Base-by-base conservation (phyloP, 2,797 vertebrate genomes). In the Gallinago nigripennis region DNA sequence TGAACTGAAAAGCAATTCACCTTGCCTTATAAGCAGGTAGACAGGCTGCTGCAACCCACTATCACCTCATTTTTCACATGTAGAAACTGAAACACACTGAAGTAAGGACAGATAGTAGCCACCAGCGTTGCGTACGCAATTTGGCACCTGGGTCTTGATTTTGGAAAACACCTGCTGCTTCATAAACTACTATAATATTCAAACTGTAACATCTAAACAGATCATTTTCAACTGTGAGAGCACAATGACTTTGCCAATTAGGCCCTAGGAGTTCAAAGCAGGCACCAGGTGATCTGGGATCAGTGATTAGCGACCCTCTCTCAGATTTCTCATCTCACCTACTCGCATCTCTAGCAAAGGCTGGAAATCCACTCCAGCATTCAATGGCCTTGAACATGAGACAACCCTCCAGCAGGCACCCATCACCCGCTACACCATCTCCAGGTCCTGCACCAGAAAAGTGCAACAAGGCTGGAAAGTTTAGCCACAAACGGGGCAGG, bases 71-170 rank as follows among this genome's bases (percentile, higher is more conserved):
- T 50, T 86, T 58, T 58, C 14, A 21, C 46, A 16, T 2, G 20
- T 28, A 30, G 54, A 69, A 91, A 43, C 24, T 19, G 31, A 80
- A 82, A 69, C 31, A 39, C 21, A 13, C 20, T 6, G 23, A 73
- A 79, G 48, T n/a, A 51, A 73, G 43, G 35, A 31, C 24, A 58
- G 37, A 45, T 4, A 43, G 39, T 39, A 88, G 41, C n/a, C 48
- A 19, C 46, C 0, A 0, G 27, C 37, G 20, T 4, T 28, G 39
- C 6, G 7, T 18, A 60, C 4, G 16, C 24, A n/a, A 14, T 1
- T 50, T 69, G 64, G 39, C 66, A 58, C 8, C 21, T 11, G 8
- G 12, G 27, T 25, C 24, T 63, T 35, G 39, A 20, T 46, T 80
- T 21, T 70, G 13, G 19, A 37, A 39, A 72, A 43, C 25, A 33